Conservation (phyloP, 2,113 vertebrate genomes). For the Nansenia antarctica region DNA sequence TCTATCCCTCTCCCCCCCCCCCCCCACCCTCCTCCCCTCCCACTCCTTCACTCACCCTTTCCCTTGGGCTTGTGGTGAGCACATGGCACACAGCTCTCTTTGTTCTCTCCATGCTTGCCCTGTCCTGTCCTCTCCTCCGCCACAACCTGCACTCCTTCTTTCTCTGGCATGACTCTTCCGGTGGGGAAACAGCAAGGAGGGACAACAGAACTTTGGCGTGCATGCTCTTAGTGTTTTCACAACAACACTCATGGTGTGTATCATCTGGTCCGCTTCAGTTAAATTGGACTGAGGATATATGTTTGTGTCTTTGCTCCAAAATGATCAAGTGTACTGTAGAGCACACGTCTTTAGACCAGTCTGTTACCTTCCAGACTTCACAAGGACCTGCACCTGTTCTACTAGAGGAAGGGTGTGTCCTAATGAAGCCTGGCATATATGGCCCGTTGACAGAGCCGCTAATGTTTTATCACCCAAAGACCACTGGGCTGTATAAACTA, state of each 20-base stretch:
- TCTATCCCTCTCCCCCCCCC: constrained; percentile 2
- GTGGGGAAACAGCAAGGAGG: constrained; percentile 24
- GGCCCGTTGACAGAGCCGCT: not conserved
- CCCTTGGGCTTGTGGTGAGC: constrained; percentile 50
- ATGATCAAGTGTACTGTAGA: too few relatives aligned
- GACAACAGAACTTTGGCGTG: constrained; percentile 32
- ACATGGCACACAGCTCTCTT: constrained; percentile 62
- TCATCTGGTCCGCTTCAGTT: not conserved
- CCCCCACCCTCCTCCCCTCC: not conserved
- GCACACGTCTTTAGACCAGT: too few relatives aligned
- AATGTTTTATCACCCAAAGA: not conserved
- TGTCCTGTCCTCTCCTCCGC: constrained; percentile 42
- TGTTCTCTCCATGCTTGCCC: constrained; percentile 52
- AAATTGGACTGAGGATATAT: not conserved
- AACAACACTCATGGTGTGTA: not conserved
- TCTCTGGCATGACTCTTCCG: constrained; percentile 65
- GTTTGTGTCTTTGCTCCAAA: not conserved
- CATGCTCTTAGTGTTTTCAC: constrained; percentile 16
- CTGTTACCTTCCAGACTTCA: too few relatives aligned
- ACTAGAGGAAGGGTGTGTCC: too few relatives aligned
- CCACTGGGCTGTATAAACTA: not conserved
- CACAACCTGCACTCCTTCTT: constrained; percentile 23
- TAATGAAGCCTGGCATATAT: too few relatives aligned
- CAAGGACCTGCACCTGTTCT: too few relatives aligned
- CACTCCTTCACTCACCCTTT: constrained; percentile 59